These are phyloP conservation scores for Etheostoma nigrum DNA, from an alignment of 2,797 vertebrate species.

Conservation along the genomic window DNA sequence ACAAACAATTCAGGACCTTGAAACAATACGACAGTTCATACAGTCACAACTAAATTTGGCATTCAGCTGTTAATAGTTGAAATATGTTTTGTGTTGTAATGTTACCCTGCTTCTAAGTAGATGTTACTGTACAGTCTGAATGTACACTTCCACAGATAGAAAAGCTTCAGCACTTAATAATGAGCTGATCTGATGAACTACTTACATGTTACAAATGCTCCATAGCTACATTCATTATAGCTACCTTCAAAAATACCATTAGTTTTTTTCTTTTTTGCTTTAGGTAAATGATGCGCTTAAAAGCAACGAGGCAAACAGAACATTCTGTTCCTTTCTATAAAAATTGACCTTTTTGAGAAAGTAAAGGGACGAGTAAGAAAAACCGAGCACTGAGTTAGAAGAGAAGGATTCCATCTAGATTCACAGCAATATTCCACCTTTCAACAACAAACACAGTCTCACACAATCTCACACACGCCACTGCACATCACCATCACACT, in stretches of 20 bases:
- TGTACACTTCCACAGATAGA: conserved; percentile 42
- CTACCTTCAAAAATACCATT: conserved; percentile 67
- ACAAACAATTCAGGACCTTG: conserved; percentile 33
- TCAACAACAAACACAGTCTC: conserved; percentile 74
- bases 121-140: conserved; percentile 50
- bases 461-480: conserved; percentile 75
- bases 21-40: conserved; percentile 45
- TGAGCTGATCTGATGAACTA: conserved; percentile 34
- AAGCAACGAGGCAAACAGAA: conserved; percentile 74
- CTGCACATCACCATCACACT: conserved; percentile 82
- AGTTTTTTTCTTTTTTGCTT: conserved; percentile 48
- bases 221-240: conserved; percentile 78
- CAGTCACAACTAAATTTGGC: conserved; percentile 71
- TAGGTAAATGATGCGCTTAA: conserved; percentile 70
- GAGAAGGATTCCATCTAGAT: conserved; percentile 78
- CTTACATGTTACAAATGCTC: conserved; percentile 56
- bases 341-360: conserved; percentile 61
- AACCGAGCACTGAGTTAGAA: conserved; percentile 73
- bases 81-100: conserved; percentile 36
- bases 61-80: conserved; percentile 68
- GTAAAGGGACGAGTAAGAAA: conserved; percentile 75
- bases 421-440: conserved; percentile 86
- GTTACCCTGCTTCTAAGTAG: conserved; percentile 65
- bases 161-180: conserved; percentile 51
- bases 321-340: conserved; percentile 50